Conservation (phyloP, 1,140 invertebrate genomes). For the Lepidurus apus region DNA sequence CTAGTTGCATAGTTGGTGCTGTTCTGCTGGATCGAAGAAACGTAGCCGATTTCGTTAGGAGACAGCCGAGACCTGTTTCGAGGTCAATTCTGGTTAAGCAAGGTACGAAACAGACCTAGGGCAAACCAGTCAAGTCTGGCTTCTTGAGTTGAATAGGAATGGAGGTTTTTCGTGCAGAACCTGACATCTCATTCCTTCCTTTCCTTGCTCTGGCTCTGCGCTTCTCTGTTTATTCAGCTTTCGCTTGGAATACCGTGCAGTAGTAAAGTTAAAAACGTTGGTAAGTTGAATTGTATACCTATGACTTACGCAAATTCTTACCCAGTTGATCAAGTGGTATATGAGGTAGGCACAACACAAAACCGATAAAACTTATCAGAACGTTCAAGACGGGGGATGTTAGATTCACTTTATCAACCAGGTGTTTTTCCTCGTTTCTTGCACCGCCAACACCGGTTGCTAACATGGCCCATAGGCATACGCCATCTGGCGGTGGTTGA, state of each 20-base stretch:
- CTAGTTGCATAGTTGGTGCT: too few relatives aligned
- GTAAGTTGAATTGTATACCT: too few relatives aligned
- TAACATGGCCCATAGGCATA: neutral
- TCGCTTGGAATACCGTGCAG: too few relatives aligned
- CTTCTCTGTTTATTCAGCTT: neutral
- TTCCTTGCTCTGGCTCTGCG: neutral
- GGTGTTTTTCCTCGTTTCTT: neutral
- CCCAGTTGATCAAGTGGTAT: too few relatives aligned
- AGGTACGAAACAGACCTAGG: neutral
- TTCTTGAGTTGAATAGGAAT: neutral
- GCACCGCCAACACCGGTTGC: neutral
- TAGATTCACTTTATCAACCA: too few relatives aligned
- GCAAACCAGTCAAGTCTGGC: neutral
- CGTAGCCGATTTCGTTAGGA: neutral
- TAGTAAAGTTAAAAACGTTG: too few relatives aligned
- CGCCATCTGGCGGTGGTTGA: neutral
- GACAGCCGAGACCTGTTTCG: neutral
- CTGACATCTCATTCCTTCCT: neutral
- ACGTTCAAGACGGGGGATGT: too few relatives aligned
- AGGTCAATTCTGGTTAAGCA: neutral
- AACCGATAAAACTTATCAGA: too few relatives aligned
- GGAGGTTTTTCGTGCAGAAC: neutral
- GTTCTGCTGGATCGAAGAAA: too few relatives aligned
- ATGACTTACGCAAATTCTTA: too few relatives aligned
- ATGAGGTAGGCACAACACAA: too few relatives aligned